A percentile compares a stretch with the other conserved stretches of the same genome.
These are phyloP conservation scores for Sebastes nivosus DNA, from an alignment of 2,797 vertebrate genomes.

Conservation along the genomic window DNA sequence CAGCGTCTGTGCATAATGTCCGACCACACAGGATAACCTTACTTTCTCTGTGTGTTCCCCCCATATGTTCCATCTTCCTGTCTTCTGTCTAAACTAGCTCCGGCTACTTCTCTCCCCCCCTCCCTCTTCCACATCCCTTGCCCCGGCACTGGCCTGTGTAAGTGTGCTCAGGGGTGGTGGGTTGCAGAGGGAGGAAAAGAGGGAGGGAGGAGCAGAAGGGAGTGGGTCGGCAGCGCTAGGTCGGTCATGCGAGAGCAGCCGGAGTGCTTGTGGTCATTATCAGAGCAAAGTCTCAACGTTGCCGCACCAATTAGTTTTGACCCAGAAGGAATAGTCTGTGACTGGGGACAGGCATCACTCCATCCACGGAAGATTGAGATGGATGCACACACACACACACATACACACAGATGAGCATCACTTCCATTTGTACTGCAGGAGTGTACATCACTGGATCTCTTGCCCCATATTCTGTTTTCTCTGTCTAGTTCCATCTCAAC, in stretches of 20 bases:
- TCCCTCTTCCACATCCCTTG: slow-evolving; percentile 3
- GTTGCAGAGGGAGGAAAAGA: slow-evolving; percentile 24
- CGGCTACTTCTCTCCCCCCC: not conserved
- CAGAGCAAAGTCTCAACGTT: slow-evolving; percentile 74
- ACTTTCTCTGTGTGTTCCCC: not conserved
- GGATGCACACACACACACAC: slow-evolving; percentile 33
- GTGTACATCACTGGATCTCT: slow-evolving; percentile 1
- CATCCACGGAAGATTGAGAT: slow-evolving; percentile 57
- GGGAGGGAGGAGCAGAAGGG: slow-evolving; percentile 35
- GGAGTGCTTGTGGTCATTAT: slow-evolving; percentile 84
- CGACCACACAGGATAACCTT: not conserved
- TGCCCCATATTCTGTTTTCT: slow-evolving; percentile 17
- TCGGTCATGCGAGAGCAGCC: slow-evolving; percentile 78
- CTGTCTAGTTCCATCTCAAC: not conserved
- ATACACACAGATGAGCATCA: slow-evolving; percentile 27
- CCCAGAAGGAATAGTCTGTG: slow-evolving; percentile 80
- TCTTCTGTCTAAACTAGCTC: slow-evolving; percentile 6
- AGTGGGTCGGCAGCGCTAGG: slow-evolving; percentile 56
- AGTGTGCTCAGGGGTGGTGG: slow-evolving; percentile 37
- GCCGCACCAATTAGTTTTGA: slow-evolving; percentile 85
- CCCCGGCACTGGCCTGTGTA: slow-evolving; percentile 54
- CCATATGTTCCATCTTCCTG: not conserved
- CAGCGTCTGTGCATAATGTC: not conserved
- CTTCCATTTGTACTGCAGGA: slow-evolving; percentile 20
- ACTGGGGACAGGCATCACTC: slow-evolving; percentile 64